Evolutionary conservation across 2,888 invertebrate species (phyloP), one percentile per base, ranked within the genome.

Genomic region (Arge pagana): DNA sequence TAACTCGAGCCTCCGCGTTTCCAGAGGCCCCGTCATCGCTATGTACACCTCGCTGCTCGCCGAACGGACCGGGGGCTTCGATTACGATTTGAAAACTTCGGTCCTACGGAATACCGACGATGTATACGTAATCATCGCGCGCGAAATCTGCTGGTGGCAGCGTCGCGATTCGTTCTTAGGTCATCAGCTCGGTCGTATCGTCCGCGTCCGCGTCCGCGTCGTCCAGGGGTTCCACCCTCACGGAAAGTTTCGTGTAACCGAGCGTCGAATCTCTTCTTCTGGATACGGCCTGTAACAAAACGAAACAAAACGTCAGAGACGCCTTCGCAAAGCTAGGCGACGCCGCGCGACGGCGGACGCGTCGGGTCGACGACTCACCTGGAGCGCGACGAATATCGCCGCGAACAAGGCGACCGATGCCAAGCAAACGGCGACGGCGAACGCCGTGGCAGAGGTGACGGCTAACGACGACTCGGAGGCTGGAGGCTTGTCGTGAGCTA

Each of bases 381-480:
- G 90, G 65, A 89, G 75, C 52, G 85, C 82, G 60, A 87, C 79
- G 67, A 90, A 85, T 58, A 89, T 84, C 16, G 85, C 82, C 13
- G 86, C 81, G 72, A 89, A 89, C 49, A 90, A 78, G 1, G 85
- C 83, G 11, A 87, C 81, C 56, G 87, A 85, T 56, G 85, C 83
- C 50, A 87, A 81, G 69, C 88, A 88, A 50, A 83, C 84, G 50
- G 85, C 83, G 56, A 86, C 80, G 36, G 85, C 85, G 66, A 86
- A 77, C 37, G 86, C 85, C 7, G 86, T 86, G 40, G 88, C 81
- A 64, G 85, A 82, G 52, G 85, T 83, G 60, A 87, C 81, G 10
- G 86, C 80, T 21, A 73, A 57, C 3, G 69, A 62, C n/a, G n/a
- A n/a, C n/a, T n/a, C n/a, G n/a, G n/a, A n/a, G n/a, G n/a, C n/a